These are phyloP conservation scores for Cataglyphis cursor DNA, from an alignment of 2,888 invertebrate species.

Conservation along the genomic window DNA sequence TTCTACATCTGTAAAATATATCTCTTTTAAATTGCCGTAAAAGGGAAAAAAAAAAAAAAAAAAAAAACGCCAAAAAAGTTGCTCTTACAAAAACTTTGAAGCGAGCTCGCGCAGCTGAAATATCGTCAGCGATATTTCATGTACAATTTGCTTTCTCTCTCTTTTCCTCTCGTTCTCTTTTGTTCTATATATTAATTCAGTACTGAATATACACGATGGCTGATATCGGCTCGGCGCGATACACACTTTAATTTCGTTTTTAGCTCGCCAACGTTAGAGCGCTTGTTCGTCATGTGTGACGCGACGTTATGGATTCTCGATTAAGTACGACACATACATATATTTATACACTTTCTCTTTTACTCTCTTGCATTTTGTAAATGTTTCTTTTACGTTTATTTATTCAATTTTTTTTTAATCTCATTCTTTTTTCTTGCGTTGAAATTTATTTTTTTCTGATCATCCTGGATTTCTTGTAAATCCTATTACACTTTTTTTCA, in stretches of 20 bases:
- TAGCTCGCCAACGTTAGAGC: slow-evolving; percentile 5
- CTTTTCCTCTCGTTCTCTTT: not conserved
- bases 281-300: not conserved
- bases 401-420: not conserved
- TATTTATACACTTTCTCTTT: not conserved
- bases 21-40: not conserved
- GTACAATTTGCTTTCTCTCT: not conserved
- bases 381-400: not conserved
- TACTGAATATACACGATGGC: slow-evolving; percentile 3
- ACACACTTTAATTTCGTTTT: slow-evolving; percentile 16
- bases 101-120: not conserved
- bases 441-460: not conserved
- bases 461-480: not conserved
- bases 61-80: not conserved
- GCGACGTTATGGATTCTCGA: not conserved
- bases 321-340: not conserved
- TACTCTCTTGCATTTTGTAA: not conserved
- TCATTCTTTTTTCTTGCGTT: not conserved
- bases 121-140: slow-evolving; percentile 1
- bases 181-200: slow-evolving; percentile 7
- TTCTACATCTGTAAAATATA: not conserved
- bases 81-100: not conserved
- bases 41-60: too few species aligned
- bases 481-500: not conserved
- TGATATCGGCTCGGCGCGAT: not conserved